These are phyloP conservation scores for Habropoda laboriosa DNA, from an alignment of 1,140 invertebrate genomes.

Conservation along the genomic window DNA sequence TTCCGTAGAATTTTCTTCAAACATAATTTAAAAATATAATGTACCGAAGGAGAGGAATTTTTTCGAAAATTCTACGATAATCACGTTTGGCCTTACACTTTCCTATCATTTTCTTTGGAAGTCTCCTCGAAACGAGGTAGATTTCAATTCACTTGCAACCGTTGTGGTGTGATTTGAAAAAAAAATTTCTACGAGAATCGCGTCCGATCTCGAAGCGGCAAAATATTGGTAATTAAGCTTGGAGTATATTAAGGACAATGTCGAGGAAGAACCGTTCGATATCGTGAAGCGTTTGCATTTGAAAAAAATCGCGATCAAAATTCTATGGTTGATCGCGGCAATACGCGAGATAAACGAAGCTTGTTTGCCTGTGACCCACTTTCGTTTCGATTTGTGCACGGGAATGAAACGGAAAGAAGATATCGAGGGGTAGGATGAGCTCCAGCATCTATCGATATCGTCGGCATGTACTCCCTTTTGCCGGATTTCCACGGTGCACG, in stretches of 20 bases:
- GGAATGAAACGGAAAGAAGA: slow-evolving; percentile 35
- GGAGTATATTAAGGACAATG: neutral
- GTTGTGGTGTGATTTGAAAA: too few species aligned
- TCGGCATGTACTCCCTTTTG: slow-evolving; percentile 29
- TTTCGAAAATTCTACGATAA: too few species aligned
- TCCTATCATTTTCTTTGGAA: too few species aligned
- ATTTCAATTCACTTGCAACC: too few species aligned
- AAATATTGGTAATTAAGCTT: neutral
- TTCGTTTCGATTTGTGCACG: slow-evolving; percentile 41
- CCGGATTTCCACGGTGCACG: slow-evolving; percentile 22
- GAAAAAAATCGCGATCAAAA: slow-evolving; percentile 34
- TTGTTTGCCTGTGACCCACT: slow-evolving; percentile 38
- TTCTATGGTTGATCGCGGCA: slow-evolving; percentile 9
- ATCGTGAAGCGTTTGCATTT: neutral
- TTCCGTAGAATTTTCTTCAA: neutral
- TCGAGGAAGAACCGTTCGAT: neutral
- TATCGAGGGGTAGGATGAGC: slow-evolving; percentile 10
- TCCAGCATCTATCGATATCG: slow-evolving; percentile 32
- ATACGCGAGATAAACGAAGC: slow-evolving; percentile 43
- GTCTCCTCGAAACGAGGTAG: too few species aligned
- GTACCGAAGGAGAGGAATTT: too few species aligned
- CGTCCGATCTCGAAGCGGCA: neutral
- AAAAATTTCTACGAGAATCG: neutral
- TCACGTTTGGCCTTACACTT: too few species aligned
- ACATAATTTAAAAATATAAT: too few species aligned